Base-by-base conservation (phyloP, 1,140 invertebrate species). In the Ceratina australensis region DNA sequence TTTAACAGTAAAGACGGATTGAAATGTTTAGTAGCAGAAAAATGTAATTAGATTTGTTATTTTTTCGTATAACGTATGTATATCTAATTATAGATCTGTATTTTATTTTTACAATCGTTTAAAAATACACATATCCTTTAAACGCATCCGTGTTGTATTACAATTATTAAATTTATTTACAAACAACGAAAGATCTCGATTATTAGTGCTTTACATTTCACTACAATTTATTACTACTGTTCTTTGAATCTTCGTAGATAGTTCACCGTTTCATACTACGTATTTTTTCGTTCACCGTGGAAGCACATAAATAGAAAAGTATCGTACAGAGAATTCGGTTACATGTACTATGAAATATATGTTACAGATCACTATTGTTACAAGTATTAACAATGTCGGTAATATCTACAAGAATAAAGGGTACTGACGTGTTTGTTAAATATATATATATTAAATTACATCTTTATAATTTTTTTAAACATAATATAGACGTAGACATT, bases 91-190 rank as follows among this genome's bases (percentile, higher is more conserved):
- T 75, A 61, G 33, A 33, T 33, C 33, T 33, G 33, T n/a, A n/a
- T 63, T 85, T 78, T 80, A 72, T 79, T 78, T 85, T 64, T 83
- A 79, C 75, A 79, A 80, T 82, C 20, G 73, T 26, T 80, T 78
- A 80, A 64, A 80, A 79, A 71, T 67, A 63, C n/a, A 47, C 33
- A 68, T 54, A n/a, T n/a, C 16, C 18, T 71, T 59, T 63, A 33
- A 88, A 81, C 73, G 65, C 71, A 52, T 83, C 83, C 69, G 49
- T 80, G 66, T 83, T 82, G 76, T n/a, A 81, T 77, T 60, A 74
- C 76, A 71, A n/a, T n/a, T n/a, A n/a, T 80, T 77, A 79, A 79
- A 82, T 81, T 80, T 79, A 85, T 81, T 83, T 72, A 80, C 54
- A 86, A 67, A 78, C 28, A 76, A 76, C 24, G 42, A 22, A 67